Base-by-base conservation (phyloP, 2,797 vertebrate genomes). In the Catostomus latipinnis region DNA sequence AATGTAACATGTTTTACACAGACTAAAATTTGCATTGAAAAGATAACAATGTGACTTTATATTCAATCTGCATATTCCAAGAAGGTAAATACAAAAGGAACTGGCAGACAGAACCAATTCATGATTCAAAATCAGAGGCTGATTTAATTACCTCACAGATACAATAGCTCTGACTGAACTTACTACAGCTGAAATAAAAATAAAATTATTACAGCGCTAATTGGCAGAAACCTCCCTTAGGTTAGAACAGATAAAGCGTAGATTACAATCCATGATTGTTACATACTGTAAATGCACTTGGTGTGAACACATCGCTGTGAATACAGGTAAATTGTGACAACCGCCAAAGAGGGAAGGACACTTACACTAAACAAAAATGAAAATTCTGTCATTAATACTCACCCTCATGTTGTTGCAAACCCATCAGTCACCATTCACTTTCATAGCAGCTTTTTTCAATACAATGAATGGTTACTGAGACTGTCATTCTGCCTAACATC, bases 1-100 rank as follows among this genome's bases (percentile, higher is more conserved):
- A 71, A 43, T n/a, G 22, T 9, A 43, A 56, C 68, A 54, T 56
- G 34, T 34, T 34, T 34, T 34, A 5, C 4, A 56, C 68, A 56
- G 34, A 34, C 16, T 73, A 13, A 62, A 43, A 50, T 18, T 5
- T 52, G 18, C 54, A 50, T 45, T 60, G 14, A 66, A 6, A 65
- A 18, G 45, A 54, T 65, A 8, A 16, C 16, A 57, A 7, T 14
- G 63, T 49, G 56, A 78, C 7, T 61, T 60, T 6, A 43, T 69
- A 77, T 12, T 60, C 13, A 45, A 4, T 60, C 12, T 60, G 12
- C 6, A 16, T 69, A 22, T 61, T 45, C 10, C 22, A 78, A 5
- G 53, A 61, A 34, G 7, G 75, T 53, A 61, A 78, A 70, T 70
- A 61, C 49, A 68, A 61, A 11, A 45, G 66, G 10, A 22, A 16